phyloP scores from a whole-genome alignment of 2,888 invertebrate genomes.

The Bellardia pandia region DNA sequence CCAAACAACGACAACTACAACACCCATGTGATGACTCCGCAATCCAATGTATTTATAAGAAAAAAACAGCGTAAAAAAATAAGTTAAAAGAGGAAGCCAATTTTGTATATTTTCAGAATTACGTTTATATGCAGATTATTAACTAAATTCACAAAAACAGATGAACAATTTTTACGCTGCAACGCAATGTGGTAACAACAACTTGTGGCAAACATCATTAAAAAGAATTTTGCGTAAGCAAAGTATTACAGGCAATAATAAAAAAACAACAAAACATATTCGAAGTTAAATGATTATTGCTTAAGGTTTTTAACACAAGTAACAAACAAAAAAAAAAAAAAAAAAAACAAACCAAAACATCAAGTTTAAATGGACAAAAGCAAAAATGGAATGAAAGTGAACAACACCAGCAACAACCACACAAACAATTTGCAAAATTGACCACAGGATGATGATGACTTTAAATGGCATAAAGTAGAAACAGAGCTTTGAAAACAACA shows the following conservation, averaged over 20 bases:
- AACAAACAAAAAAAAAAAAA: not conserved
- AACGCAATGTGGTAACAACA: slow-evolving; percentile 69
- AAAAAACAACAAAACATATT: slow-evolving; percentile 54
- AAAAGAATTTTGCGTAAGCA: slow-evolving; percentile 53
- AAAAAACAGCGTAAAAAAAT: not conserved
- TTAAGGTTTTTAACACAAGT: slow-evolving; percentile 25
- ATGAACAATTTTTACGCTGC: slow-evolving; percentile 49
- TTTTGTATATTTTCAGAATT: slow-evolving; percentile 39
- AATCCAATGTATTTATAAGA: not conserved
- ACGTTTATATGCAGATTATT: slow-evolving; percentile 65
- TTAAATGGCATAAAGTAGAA: not conserved
- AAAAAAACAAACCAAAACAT: not conserved
- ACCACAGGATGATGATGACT: slow-evolving; percentile 61
- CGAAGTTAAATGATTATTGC: slow-evolving; percentile 71
- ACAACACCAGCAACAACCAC: slow-evolving; percentile 37
- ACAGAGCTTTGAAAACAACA: not conserved
- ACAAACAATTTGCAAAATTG: slow-evolving; percentile 55
- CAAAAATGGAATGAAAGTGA: slow-evolving; percentile 44
- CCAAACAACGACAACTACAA: slow-evolving; percentile 14
- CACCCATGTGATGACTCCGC: not conserved
- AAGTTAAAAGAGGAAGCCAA: slow-evolving; percentile 62
- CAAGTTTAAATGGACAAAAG: slow-evolving; percentile 1
- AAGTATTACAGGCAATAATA: slow-evolving; percentile 2
- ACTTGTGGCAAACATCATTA: slow-evolving; percentile 72
- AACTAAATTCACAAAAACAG: slow-evolving; percentile 53